Evolutionary conservation across 2,113 vertebrate genomes (phyloP).

Genomic region (Epinephelus lanceolatus): DNA sequence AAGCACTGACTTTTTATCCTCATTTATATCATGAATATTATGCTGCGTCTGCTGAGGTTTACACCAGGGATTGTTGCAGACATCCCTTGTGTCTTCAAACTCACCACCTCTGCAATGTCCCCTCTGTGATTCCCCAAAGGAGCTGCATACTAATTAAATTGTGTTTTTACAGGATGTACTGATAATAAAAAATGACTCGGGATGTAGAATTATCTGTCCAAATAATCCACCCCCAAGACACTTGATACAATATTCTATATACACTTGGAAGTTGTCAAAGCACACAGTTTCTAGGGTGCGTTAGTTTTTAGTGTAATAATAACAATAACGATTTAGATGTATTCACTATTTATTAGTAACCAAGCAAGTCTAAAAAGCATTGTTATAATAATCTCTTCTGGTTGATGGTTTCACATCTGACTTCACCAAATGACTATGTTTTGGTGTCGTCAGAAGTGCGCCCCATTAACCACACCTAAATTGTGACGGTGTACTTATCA

Average conservation of each 20-base stretch:
- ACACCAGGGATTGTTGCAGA: constrained; percentile 47
- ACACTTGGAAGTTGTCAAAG: constrained; percentile 2
- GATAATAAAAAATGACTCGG: background rate
- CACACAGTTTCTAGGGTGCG: background rate
- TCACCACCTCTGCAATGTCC: constrained; percentile 26
- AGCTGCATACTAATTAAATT: constrained; percentile 33
- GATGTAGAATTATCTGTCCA: constrained; percentile 44
- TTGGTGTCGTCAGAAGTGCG: too few species aligned
- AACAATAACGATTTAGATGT: background rate
- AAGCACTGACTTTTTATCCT: constrained; percentile 12
- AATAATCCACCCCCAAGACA: constrained; percentile 32
- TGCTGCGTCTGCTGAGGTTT: constrained; percentile 17
- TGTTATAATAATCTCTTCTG: background rate
- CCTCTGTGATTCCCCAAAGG: constrained; percentile 34
- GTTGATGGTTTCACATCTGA: background rate
- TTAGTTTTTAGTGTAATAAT: background rate
- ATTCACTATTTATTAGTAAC: background rate
- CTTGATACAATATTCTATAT: background rate
- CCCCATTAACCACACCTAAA: background rate
- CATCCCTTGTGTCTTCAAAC: constrained; percentile 39
- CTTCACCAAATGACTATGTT: background rate
- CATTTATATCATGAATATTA: background rate
- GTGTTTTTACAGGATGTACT: constrained; percentile 24
- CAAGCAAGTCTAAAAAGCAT: background rate
- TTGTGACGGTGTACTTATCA: background rate